Percentiles rank a stretch among this genome's conserved stretches.
Evolutionary conservation across 2,888 invertebrate genomes (phyloP).

Genomic region (Dynastes hyllus): DNA sequence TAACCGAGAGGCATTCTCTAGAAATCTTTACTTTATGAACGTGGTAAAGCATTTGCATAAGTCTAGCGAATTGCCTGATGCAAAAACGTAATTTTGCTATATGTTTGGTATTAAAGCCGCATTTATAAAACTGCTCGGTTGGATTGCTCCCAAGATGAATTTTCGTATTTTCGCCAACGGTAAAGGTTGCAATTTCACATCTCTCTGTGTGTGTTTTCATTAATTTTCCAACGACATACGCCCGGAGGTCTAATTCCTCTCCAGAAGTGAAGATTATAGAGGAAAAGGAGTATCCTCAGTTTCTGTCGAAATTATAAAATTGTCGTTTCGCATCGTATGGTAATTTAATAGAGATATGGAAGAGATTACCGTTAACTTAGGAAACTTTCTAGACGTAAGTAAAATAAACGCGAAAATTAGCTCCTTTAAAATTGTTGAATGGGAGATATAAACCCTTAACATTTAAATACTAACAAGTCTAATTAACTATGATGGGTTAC

Average conservation of each 20-base stretch:
- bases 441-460: no score
- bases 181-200: not conserved
- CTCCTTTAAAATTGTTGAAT: no score
- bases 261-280: constrained; percentile 17
- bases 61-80: not conserved
- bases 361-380: no score
- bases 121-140: constrained; percentile 20
- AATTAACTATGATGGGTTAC: no score
- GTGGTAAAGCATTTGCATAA: constrained; percentile 8
- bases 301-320: not conserved
- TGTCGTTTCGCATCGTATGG: no score
- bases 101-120: constrained; percentile 1
- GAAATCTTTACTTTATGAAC: constrained; percentile 15
- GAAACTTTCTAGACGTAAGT: no score
- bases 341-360: no score
- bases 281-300: not conserved
- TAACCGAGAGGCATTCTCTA: not conserved
- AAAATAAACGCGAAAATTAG: no score
- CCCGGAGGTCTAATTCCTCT: constrained; percentile 12
- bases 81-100: constrained; percentile 17
- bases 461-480: no score
- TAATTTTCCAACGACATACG: constrained; percentile 16
- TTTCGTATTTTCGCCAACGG: not conserved
- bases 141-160: constrained; percentile 20
- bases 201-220: constrained; percentile 4